Base-by-base conservation (phyloP, 1,140 invertebrate species). In the Eubasilissa regina region DNA sequence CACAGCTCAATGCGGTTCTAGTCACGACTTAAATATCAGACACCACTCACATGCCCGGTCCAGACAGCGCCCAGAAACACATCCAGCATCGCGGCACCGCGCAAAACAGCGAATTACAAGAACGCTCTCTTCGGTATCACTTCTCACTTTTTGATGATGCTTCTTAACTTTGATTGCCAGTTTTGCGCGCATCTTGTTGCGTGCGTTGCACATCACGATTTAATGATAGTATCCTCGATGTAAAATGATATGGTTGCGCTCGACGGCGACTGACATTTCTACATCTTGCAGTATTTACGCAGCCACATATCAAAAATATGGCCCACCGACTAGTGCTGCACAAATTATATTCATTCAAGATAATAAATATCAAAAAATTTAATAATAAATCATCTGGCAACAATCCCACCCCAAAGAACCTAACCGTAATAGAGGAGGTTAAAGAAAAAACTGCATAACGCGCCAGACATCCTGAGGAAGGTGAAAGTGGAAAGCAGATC, bases 1-100 rank as follows among this genome's bases (percentile, higher is more conserved):
- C 43, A 19, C 43, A 70, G 25, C 45, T 70, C 45, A 48, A 70
- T 70, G 66, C 66, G 43, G 21, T 44, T 64, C 60, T 43, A 70
- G 66, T 70, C 66, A 70, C 66, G 66, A 70, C 15, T 48, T 45
- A 19, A 70, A 45, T 70, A 70, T 70, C 43, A 70, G 25, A 48
- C 66, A 48, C 43, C 10, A 15, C 60, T 44, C 60, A 15, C 43
- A 64, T 64, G 60, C 60, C 55, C 17, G 55, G 55, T 58, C 55
- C 21, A 15, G 17, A 17, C 17, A 3, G 21, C 0, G 21, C 55
- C 1, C 55, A 7, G n/a, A 7, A 15, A 15, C 10, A 15, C 13
- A 6, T 8, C 55, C 9, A 58, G 55, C 12, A 58, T 58, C 21
- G 1, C 25, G 55, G 55, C 55, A 58, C 55, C 12, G 11, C 9